Evolutionary conservation across 2,797 vertebrate genomes (phyloP), one percentile per base, ranked within the genome.

Genomic region (Knipowitschia caucasica): DNA sequence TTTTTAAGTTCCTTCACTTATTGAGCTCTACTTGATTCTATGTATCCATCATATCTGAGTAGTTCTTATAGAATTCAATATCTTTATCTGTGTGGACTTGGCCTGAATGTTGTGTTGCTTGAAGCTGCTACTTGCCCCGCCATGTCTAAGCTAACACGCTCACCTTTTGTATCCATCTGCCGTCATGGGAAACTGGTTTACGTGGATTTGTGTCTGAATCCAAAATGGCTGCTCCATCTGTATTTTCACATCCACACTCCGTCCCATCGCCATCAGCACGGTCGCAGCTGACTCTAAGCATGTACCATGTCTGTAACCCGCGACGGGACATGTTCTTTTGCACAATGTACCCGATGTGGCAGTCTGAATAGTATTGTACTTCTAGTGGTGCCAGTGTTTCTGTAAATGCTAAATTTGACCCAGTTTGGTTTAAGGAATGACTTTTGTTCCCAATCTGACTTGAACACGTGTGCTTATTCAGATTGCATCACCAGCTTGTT

Each of bases 31-130:
- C n/a, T n/a, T n/a, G n/a, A n/a, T n/a, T n/a, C n/a, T n/a, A n/a
- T n/a, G n/a, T n/a, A n/a, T n/a, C n/a, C n/a, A n/a, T n/a, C n/a
- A n/a, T n/a, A n/a, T n/a, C n/a, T n/a, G 14, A 15, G 15, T 17
- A 38, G 5, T 17, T 38, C 7, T 17, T 23, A 2, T 7, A 5
- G 8, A 42, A 11, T 14, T 6, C 10, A 31, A 12, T 31, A 12
- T 29, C 26, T 30, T 30, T 30, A 46, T 30, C 7, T 30, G 26
- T 47, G 26, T 47, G 44, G 44, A 47, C 44, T 30, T 6, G 44
- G 26, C 26, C 44, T 21, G 27, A 47, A 30, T 21, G 15, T 30
- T 30, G 44, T 20, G 44, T 9, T n/a, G 18, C 7, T 18, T 20
- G 26, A 47, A 30, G 44, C 44, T 47, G 44, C 44, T 47, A 30